These are phyloP conservation scores for Seriola quinqueradiata DNA, from an alignment of 2,113 vertebrate genomes.

Conservation along the genomic window DNA sequence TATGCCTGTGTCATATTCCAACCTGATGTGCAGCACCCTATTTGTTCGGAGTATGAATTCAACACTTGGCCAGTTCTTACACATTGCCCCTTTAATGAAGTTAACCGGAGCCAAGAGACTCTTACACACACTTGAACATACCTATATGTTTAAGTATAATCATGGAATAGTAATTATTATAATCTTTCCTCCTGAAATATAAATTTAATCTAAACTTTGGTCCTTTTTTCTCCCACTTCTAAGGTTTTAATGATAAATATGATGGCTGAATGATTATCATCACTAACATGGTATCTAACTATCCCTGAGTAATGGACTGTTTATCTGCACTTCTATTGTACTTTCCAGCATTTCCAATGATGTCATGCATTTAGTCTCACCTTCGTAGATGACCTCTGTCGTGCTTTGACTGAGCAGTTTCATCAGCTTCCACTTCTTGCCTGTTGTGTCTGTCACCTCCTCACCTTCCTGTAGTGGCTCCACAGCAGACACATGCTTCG, in stretches of 20 bases:
- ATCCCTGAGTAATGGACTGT: neutral
- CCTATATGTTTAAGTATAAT: too few species aligned
- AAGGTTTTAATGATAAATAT: neutral
- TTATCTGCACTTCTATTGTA: neutral
- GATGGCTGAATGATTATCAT: neutral
- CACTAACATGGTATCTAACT: neutral
- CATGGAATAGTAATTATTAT: too few species aligned
- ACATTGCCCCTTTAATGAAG: neutral
- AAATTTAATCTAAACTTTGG: too few species aligned
- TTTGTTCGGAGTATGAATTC: too few species aligned
- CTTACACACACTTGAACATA: too few species aligned
- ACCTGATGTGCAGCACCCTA: too few species aligned
- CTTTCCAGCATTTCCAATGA: neutral
- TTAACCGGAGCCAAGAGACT: neutral
- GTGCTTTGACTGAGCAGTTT: slow-evolving; percentile 75
- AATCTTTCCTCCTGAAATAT: too few species aligned
- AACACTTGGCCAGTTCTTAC: too few species aligned
- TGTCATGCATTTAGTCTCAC: slow-evolving; percentile 52
- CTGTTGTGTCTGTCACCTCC: slow-evolving; percentile 79
- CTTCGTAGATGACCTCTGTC: slow-evolving; percentile 80
- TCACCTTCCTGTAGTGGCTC: slow-evolving; percentile 77
- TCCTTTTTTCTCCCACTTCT: too few species aligned
- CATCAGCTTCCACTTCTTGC: slow-evolving; percentile 81
- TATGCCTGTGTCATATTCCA: too few species aligned
- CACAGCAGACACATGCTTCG: slow-evolving; percentile 60